These are phyloP conservation scores for Poliocrania exsul DNA, from an alignment of 2,797 vertebrate genomes.

Conservation along the genomic window DNA sequence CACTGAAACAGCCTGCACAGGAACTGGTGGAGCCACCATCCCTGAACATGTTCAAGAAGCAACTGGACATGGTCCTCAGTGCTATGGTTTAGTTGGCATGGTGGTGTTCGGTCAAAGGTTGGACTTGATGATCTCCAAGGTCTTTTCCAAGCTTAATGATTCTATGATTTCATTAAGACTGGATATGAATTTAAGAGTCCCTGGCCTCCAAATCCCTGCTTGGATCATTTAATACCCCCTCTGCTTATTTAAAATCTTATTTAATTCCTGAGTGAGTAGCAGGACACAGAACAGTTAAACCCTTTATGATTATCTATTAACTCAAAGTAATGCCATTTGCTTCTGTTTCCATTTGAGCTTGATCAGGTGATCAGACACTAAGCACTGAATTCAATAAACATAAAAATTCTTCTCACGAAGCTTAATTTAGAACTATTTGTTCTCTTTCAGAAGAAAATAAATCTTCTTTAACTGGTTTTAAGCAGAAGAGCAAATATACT, in stretches of 20 bases:
- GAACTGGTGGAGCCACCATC: neutral
- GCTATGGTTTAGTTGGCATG: neutral
- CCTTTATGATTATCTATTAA: constrained; percentile 37
- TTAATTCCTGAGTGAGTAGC: neutral
- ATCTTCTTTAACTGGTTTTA: constrained; percentile 15
- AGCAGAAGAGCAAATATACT: constrained; percentile 39
- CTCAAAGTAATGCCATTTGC: constrained; percentile 26
- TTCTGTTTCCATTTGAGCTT: constrained; percentile 33
- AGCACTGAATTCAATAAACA: constrained; percentile 38
- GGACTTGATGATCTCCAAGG: neutral
- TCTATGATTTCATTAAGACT: neutral
- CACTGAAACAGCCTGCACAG: rapidly evolving
- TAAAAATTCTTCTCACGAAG: neutral
- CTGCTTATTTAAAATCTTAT: neutral
- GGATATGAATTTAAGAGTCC: neutral
- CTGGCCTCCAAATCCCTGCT: neutral
- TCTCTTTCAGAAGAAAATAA: constrained; percentile 15
- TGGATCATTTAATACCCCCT: neutral
- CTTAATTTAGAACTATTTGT: constrained; percentile 45
- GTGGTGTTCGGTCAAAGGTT: neutral
- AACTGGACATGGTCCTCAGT: neutral
- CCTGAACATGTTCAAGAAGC: neutral
- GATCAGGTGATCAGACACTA: constrained; percentile 22
- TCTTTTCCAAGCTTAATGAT: neutral
- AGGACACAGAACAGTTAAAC: constrained; percentile 31